These are phyloP conservation scores for Phymorhynchus buccinoides DNA, from an alignment of 1,140 invertebrate species.

Conservation along the genomic window DNA sequence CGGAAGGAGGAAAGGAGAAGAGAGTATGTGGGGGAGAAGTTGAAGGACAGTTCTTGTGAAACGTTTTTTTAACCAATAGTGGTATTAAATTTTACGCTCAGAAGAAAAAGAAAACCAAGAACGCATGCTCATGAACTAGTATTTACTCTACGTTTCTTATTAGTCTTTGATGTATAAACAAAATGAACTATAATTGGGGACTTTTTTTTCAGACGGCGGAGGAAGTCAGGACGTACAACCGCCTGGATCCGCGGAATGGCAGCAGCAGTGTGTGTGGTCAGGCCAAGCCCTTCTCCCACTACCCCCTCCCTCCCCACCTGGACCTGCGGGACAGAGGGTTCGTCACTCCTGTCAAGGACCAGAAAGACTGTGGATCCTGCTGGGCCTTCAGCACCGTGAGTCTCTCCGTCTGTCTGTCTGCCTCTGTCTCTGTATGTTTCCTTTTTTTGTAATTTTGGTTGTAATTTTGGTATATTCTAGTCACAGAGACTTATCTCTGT, in stretches of 20 bases:
- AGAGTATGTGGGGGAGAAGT: neutral
- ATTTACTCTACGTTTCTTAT: too few relatives aligned
- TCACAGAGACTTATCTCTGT: too few relatives aligned
- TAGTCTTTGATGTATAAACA: neutral
- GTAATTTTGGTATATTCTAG: neutral
- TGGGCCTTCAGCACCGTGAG: constrained; percentile 68
- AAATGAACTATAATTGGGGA: neutral
- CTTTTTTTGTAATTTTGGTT: neutral
- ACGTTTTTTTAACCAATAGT: too few relatives aligned
- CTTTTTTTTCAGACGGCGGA: neutral
- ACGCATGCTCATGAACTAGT: neutral
- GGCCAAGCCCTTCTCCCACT: neutral
- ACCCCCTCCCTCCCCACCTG: constrained; percentile 54
- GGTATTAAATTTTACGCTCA: too few relatives aligned
- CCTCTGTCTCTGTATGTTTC: neutral
- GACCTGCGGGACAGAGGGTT: constrained; percentile 74
- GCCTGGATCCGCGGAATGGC: neutral
- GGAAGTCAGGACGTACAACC: neutral
- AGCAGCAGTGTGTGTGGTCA: neutral
- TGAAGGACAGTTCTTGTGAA: neutral
- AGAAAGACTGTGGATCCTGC: constrained; percentile 70
- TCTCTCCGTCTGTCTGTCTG: too few relatives aligned
- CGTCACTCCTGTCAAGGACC: constrained; percentile 75
- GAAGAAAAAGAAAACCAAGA: neutral
- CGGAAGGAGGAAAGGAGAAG: too few relatives aligned